Evolutionary conservation across 2,888 invertebrate species (phyloP), one percentile per base, ranked within the genome.

Genomic region (Oegoconia quadripuncta): DNA sequence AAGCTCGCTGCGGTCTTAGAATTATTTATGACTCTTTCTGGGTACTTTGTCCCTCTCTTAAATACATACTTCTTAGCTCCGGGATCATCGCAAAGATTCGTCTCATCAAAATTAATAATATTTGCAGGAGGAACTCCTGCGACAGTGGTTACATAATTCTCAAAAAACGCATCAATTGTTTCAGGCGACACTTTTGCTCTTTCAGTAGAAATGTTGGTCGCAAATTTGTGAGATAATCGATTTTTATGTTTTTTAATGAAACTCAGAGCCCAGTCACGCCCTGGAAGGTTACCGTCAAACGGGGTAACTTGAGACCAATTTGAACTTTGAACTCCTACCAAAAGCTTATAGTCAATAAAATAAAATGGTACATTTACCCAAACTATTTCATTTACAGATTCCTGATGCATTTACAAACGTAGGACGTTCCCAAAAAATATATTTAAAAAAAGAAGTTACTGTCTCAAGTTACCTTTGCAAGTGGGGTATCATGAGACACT

Each of bases 1-100:
- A 68, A 30, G 15, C 63, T 63, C 26, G 59, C 54, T 5, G 55
- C 42, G 12, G 55, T 42, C 47, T 78, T 76, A 8, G 61, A 48
- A 8, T 43, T 33, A 42, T 69, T 63, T 34, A 59, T 56, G 17
- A 68, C 55, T 18, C 55, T 37, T 39, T 73, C 67, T 4, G 65
- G 59, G 37, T 74, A 62, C 47, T 71, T 70, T 2, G 44, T 37
- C 15, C 64, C 63, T 44, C 55, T 39, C 44, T 58, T 46, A 15
- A 57, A 50, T 8, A 54, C 47, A 27, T 47, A 50, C 49, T 55
- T 60, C 25, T 53, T 48, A 22, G 43, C 32, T 27, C 48, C 44
- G 16, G 44, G 45, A 26, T 46, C 42, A 23, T 46, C 42, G 14
- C 38, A 32, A 4, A 43, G 29, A 33, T 43, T 43, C 1, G 39